Evolutionary conservation across 2,797 vertebrate species (phyloP).

Genomic region (Pseudochirops cupreus): DNA sequence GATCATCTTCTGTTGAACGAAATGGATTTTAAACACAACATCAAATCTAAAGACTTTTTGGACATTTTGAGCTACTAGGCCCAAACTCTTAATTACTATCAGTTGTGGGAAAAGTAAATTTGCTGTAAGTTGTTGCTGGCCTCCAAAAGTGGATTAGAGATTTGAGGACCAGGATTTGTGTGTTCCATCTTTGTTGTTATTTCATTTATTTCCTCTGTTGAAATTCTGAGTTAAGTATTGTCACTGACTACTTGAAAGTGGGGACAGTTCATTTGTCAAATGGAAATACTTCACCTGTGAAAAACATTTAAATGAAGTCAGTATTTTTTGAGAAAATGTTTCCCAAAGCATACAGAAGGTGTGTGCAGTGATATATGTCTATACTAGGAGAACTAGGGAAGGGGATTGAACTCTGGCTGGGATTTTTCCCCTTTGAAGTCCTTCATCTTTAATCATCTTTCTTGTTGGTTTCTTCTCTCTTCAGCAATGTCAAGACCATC

Average conservation of each 20-base stretch:
- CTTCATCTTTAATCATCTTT: not conserved
- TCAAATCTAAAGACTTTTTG: not conserved
- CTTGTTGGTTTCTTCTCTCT: conserved; percentile 27
- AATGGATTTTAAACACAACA: conserved; percentile 47
- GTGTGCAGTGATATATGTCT: fast-evolving
- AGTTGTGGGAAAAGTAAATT: not conserved
- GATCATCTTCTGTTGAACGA: not conserved
- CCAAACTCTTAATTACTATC: not conserved
- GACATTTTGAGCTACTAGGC: not conserved
- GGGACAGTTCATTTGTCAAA: not conserved
- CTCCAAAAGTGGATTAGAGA: not conserved
- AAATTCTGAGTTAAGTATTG: not conserved
- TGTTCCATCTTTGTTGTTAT: not conserved
- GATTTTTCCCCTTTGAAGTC: fast-evolving
- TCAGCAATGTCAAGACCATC: conserved; percentile 93
- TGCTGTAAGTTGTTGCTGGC: not conserved
- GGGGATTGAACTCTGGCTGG: fast-evolving
- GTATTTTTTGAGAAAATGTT: not conserved
- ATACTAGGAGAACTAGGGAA: fast-evolving
- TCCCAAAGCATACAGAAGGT: fast-evolving
- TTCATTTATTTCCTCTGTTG: not conserved
- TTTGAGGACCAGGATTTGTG: not conserved
- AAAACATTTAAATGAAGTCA: not conserved
- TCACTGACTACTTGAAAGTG: not conserved
- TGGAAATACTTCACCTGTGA: not conserved